Percentiles rank a stretch among this genome's conserved stretches.
phyloP scores from a whole-genome alignment of 2,797 vertebrate genomes.

The Enteromius mattozi region DNA sequence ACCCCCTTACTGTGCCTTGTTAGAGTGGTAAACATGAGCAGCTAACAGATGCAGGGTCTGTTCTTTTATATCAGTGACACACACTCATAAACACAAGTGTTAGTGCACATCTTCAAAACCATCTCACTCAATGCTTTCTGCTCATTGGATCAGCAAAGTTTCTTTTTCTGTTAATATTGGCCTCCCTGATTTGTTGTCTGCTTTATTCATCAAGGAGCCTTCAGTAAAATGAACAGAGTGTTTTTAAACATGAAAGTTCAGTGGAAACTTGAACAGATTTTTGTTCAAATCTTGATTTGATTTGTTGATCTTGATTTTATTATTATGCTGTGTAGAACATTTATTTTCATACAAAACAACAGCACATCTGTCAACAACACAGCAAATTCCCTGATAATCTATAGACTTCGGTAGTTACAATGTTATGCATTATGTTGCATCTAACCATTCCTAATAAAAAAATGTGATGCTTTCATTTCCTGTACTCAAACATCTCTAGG shows the following conservation, averaged over 20 bases:
- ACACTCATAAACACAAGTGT: slow-evolving; percentile 23
- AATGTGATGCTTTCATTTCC: not conserved
- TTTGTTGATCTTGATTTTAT: not conserved
- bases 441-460: not conserved
- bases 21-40: slow-evolving; percentile 54
- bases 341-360: not conserved
- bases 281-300: not conserved
- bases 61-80: slow-evolving; percentile 44
- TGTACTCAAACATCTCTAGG: not conserved
- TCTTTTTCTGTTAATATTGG: not conserved
- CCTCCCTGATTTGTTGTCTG: not conserved
- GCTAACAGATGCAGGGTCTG: slow-evolving; percentile 50
- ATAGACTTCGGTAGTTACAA: not conserved
- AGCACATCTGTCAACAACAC: not conserved
- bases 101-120: slow-evolving; percentile 9
- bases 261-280: not conserved
- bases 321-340: not conserved
- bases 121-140: not conserved
- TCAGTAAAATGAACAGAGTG: not conserved
- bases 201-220: not conserved
- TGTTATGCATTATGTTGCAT: not conserved
- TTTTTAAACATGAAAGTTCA: not conserved
- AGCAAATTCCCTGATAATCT: not conserved
- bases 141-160: not conserved
- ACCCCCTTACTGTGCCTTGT: slow-evolving; percentile 47